These are phyloP conservation scores for Hyperoplus lanceolatus DNA, from an alignment of 2,797 vertebrate species.

Conservation along the genomic window DNA sequence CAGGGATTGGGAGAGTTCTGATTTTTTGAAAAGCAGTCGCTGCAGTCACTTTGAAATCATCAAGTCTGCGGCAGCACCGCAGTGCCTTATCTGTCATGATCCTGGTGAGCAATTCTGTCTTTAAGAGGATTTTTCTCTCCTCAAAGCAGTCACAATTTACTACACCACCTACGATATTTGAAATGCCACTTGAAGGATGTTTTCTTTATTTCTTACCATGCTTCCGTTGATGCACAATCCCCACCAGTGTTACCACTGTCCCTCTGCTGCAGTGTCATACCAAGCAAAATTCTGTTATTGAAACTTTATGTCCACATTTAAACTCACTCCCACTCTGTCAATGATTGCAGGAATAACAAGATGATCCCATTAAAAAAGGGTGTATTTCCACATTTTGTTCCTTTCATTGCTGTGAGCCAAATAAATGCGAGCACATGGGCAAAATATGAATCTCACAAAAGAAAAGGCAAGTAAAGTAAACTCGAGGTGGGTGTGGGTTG, in stretches of 20 bases:
- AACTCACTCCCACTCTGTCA: slow-evolving; percentile 21
- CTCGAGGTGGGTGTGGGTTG: slow-evolving; percentile 19
- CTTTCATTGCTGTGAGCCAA: slow-evolving; percentile 20
- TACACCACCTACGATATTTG: slow-evolving; percentile 63
- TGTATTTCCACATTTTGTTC: slow-evolving; percentile 17
- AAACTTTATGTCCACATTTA: slow-evolving; percentile 38
- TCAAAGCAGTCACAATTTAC: slow-evolving; percentile 64
- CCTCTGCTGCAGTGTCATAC: not conserved
- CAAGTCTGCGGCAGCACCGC: slow-evolving; percentile 52
- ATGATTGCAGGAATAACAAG: slow-evolving; percentile 23
- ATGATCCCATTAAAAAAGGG: slow-evolving; percentile 39
- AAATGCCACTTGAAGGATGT: slow-evolving; percentile 59
- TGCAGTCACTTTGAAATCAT: slow-evolving; percentile 72
- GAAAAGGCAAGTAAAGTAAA: slow-evolving; percentile 40
- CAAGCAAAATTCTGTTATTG: slow-evolving; percentile 45
- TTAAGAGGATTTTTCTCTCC: slow-evolving; percentile 73
- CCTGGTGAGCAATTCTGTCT: slow-evolving; percentile 67
- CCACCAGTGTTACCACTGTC: slow-evolving; percentile 18
- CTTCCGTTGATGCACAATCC: slow-evolving; percentile 24
- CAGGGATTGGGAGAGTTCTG: slow-evolving; percentile 54
- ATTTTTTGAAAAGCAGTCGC: slow-evolving; percentile 65
- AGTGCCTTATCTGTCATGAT: slow-evolving; percentile 70
- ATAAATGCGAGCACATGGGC: slow-evolving; percentile 7
- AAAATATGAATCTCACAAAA: slow-evolving; percentile 36
- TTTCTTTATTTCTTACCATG: slow-evolving; percentile 45